Evolutionary conservation across 2,888 invertebrate species (phyloP), one percentile per base, ranked within the genome.

Genomic region (Epirrhoe alternata): DNA sequence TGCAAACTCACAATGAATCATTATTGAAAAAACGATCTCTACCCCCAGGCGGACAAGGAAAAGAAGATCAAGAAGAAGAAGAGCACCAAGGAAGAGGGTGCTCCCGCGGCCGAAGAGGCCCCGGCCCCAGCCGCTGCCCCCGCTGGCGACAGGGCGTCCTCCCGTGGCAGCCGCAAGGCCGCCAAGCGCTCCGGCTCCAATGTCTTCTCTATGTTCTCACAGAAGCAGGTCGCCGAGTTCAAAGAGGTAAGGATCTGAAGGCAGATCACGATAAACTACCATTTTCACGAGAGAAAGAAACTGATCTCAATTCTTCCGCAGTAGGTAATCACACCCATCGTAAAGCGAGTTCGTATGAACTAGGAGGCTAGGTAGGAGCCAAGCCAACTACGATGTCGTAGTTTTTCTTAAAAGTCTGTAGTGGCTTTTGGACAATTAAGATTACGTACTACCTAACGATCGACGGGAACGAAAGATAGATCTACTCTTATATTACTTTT

Each of bases 141-240:
- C 72, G 89, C 94, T 76, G 94, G 95, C 72, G 95, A 95, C 79
- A 94, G 97, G 86, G 95, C 96, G 81, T 97, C 97, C 75, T 97
- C 97, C 83, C 96, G 97, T 79, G 97, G 97, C 80, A 97, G 97
- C 90, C 95, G 95, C 88, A 94, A 95, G 89, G 97, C 97, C 82
- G 97, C 97, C 82, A 98, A 98, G 94, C 96, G 97, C 89, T 95
- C 97, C 87, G 98, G 98, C 82, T 98, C 98, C 94, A 98, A 97
- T 94, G 98, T 98, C 90, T 98, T 98, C 96, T 98, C 98, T 87
- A 98, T 98, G 97, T 98, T 98, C 96, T 96, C 98, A 83, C 98
- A 98, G 94, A 97, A 97, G 94, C 98, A 98, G 95, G 97, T 98
- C 85, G 97, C 98, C 83, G 98, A 98, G 94, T 98, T 98, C 96